Evolutionary conservation across 1,140 invertebrate species (phyloP), one percentile per base, ranked within the genome.

Genomic region (Ooceraea biroi): DNA sequence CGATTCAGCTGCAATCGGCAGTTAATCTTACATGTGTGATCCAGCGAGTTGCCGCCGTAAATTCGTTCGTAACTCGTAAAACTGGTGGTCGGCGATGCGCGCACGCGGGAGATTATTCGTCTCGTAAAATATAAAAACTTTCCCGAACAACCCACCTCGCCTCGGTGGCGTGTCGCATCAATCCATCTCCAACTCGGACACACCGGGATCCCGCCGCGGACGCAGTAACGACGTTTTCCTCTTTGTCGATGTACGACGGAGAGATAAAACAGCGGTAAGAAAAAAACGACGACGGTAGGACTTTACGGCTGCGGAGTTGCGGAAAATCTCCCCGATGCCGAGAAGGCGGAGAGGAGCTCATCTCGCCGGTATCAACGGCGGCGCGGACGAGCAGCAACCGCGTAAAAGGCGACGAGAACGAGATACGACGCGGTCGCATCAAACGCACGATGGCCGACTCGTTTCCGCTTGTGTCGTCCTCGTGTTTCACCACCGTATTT

Each of bases 321-420:
- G 44, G 72, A 52, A 68, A 84, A 87, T 78, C 66, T 77, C 71
- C 58, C 60, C 52, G 60, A 78, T 60, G 50, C 30, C 72, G 44
- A n/a, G 55, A 84, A 87, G 63, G 66, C 85, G 87, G n/a, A n/a
- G n/a, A 88, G 87, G 36, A 36, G 36, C 87, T 86, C 72, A 87
- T 88, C 76, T 60, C 52, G n/a, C 5, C 68, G 68, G 30, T 52
- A 87, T 87, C 85, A 63, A 41, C 11, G 55, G 0, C 3, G 55
- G 0, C 3, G 19, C 19, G 44, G 22, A 50, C 60, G 48, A 19
- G 41, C 1, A 52, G 30, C 50, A 48, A 69, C 22, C 46, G 84
- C 19, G 41, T n/a, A 61, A 48, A 22, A 55, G 55, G 46, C 44
- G 50, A 60, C 48, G 22, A 17, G 22, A 66, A 17, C 10, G 19